Evolutionary conservation across 2,113 vertebrate species (phyloP).

Genomic region (Sander vitreus): DNA sequence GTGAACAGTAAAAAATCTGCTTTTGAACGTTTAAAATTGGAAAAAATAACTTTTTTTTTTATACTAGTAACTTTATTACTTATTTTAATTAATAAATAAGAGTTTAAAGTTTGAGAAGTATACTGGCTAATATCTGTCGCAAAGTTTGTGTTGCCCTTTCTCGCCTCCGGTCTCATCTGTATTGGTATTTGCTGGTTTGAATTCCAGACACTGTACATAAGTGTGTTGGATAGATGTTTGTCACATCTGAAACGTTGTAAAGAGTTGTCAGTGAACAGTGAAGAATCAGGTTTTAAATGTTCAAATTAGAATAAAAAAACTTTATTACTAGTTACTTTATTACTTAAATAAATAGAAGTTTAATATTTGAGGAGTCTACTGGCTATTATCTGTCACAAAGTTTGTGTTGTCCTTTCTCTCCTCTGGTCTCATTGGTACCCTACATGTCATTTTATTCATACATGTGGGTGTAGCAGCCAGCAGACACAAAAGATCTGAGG

Average conservation of each 20-base stretch:
- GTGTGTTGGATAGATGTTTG: constrained; percentile 64
- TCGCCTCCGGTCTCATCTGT: no score
- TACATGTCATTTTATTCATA: constrained; percentile 40
- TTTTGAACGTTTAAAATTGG: not conserved
- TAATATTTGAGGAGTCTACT: not conserved
- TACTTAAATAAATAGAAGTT: not conserved
- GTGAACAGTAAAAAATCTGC: not conserved
- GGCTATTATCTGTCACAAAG: not conserved
- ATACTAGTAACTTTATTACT: no score
- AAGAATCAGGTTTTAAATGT: not conserved
- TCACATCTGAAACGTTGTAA: constrained; percentile 37
- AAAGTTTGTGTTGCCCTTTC: not conserved
- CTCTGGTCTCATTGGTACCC: not conserved
- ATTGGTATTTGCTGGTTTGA: constrained; percentile 58
- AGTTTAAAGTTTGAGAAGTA: not conserved
- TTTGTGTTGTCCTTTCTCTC: not conserved
- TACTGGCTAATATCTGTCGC: not conserved
- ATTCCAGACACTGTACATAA: constrained; percentile 60
- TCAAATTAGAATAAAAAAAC: not conserved
- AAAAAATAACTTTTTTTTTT: not conserved
- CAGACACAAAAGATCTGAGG: constrained; percentile 66
- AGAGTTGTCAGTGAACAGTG: not conserved
- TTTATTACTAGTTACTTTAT: no score
- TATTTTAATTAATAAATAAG: not conserved
- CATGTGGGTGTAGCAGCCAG: constrained; percentile 34